These are phyloP conservation scores for Synergus itoensis DNA, from an alignment of 2,888 invertebrate species.

Conservation along the genomic window DNA sequence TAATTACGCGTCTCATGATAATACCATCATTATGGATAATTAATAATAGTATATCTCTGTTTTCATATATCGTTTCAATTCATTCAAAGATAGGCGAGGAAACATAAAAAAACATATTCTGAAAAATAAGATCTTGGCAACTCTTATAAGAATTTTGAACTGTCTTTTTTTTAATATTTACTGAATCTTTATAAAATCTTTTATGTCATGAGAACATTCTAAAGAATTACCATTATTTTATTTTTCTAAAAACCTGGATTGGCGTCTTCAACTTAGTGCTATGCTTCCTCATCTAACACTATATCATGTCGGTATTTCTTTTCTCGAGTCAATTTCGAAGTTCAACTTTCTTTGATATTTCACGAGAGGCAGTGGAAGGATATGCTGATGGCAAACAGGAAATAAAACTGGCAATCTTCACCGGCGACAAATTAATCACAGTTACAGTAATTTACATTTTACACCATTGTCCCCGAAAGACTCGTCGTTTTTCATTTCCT, in stretches of 20 bases:
- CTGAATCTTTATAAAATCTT: too few species aligned
- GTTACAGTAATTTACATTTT: constrained; percentile 70
- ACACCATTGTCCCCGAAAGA: constrained; percentile 55
- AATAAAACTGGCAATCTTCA: constrained; percentile 44
- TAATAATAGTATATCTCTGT: constrained; percentile 65
- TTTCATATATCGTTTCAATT: constrained; percentile 52
- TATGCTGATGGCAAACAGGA: constrained; percentile 19
- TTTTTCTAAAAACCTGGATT: neutral
- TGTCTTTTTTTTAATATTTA: too few species aligned
- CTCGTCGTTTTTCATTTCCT: constrained; percentile 41
- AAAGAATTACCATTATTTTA: neutral
- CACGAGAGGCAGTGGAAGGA: constrained; percentile 26
- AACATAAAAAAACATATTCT: neutral
- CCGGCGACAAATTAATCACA: constrained; percentile 65
- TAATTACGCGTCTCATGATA: constrained; percentile 54
- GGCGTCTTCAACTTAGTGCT: neutral
- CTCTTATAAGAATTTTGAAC: neutral
- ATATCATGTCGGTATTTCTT: constrained; percentile 3
- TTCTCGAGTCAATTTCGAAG: constrained; percentile 26
- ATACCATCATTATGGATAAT: constrained; percentile 58
- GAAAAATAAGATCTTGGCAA: neutral
- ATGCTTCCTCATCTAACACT: neutral
- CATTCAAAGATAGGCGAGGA: neutral
- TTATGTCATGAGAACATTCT: too few species aligned
- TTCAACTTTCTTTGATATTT: constrained; percentile 8